Percentiles rank a stretch among this genome's conserved stretches.
phyloP scores from a whole-genome alignment of 2,888 invertebrate species.

The Parasteatoda lunata region DNA sequence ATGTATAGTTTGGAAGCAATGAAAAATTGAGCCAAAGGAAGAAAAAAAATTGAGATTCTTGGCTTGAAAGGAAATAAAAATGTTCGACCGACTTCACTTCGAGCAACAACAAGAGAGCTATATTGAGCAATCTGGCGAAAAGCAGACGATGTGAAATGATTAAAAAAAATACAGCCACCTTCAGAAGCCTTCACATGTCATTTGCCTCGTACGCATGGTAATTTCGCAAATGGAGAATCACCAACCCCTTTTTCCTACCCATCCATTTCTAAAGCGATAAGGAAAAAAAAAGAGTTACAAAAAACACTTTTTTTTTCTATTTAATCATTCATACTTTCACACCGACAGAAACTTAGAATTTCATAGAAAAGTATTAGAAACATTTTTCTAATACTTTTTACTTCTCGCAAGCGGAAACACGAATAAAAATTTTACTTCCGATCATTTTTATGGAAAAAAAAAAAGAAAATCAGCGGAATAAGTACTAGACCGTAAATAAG shows the following conservation, averaged over 20 bases:
- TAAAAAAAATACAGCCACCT: background rate
- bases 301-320: background rate
- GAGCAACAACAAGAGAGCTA: conserved; percentile 44
- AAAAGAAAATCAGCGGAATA: too few relatives aligned
- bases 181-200: conserved; percentile 46
- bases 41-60: background rate
- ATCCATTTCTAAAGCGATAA: background rate
- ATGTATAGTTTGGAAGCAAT: background rate
- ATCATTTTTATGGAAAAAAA: too few relatives aligned
- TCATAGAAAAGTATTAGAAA: too few relatives aligned
- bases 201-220: conserved; percentile 52
- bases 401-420: too few relatives aligned
- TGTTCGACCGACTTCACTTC: conserved; percentile 23
- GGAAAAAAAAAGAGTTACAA: background rate
- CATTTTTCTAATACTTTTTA: too few relatives aligned
- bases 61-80: conserved; percentile 20
- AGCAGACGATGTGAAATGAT: conserved; percentile 23
- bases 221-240: conserved; percentile 40
- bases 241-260: background rate
- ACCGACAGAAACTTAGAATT: too few relatives aligned
- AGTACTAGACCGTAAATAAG: too few relatives aligned
- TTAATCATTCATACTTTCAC: too few relatives aligned
- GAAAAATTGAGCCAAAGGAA: background rate
- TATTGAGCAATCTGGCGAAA: conserved; percentile 44
- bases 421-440: too few relatives aligned